phyloP scores from a whole-genome alignment of 2,113 vertebrate genomes.

The Candoia aspera region DNA sequence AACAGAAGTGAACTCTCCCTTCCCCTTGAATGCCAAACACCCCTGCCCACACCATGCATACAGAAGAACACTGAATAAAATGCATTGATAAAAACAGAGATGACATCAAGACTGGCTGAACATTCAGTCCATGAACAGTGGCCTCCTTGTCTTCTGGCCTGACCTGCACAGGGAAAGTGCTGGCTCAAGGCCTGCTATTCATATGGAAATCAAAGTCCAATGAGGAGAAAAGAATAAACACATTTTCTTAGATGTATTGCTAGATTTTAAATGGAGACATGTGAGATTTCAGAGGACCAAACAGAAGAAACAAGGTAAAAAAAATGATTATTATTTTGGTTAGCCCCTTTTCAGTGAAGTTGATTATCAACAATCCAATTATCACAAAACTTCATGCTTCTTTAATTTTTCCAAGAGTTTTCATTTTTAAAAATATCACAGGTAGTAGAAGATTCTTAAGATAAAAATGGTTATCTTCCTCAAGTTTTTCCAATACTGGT shows the following conservation, averaged over 20 bases:
- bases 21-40: slow-evolving; percentile 37
- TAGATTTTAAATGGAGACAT: neutral
- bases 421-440: neutral
- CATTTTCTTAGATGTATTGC: slow-evolving; percentile 58
- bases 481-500: neutral
- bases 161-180: slow-evolving; percentile 64
- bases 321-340: neutral
- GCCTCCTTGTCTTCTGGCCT: slow-evolving; percentile 69
- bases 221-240: slow-evolving; percentile 66
- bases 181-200: slow-evolving; percentile 74
- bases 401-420: neutral
- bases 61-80: slow-evolving; percentile 69
- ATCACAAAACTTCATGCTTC: neutral
- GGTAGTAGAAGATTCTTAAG: neutral
- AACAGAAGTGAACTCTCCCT: slow-evolving; percentile 41
- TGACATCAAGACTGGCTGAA: slow-evolving; percentile 74
- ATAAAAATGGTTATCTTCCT: neutral
- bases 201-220: slow-evolving; percentile 79
- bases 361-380: neutral
- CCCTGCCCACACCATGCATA: slow-evolving; percentile 39
- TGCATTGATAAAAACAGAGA: slow-evolving; percentile 66
- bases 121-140: slow-evolving; percentile 73
- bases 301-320: neutral
- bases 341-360: neutral
- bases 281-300: neutral